These are phyloP conservation scores for Huso huso DNA, from an alignment of 2,797 vertebrate genomes.

Conservation along the genomic window DNA sequence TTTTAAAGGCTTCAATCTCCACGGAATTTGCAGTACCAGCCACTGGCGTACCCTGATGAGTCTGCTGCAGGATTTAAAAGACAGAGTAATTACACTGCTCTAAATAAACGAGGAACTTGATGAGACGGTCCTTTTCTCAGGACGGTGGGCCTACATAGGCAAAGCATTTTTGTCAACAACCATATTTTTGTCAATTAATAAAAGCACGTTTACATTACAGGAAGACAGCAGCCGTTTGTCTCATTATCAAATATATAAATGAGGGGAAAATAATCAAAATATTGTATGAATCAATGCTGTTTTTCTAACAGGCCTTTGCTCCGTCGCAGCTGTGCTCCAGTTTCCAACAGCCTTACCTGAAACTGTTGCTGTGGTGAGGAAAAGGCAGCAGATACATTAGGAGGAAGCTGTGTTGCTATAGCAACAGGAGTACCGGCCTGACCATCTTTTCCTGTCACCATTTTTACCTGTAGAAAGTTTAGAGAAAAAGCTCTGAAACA, in stretches of 20 bases:
- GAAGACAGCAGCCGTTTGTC: too few species aligned
- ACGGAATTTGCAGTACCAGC: conserved; percentile 64
- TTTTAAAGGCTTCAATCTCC: conserved; percentile 91
- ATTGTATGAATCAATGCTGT: too few species aligned
- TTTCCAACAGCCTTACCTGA: conserved; percentile 62
- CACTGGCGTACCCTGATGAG: conserved; percentile 64
- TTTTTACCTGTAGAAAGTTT: conserved; percentile 71
- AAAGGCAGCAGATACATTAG: conserved; percentile 94
- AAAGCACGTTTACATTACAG: too few species aligned
- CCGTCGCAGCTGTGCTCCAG: too few species aligned
- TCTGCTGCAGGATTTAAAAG: conserved; percentile 60
- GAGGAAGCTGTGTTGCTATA: conserved; percentile 94
- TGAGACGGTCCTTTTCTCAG: too few species aligned
- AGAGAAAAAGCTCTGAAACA: neutral
- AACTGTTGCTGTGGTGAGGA: conserved; percentile 71
- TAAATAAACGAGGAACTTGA: too few species aligned
- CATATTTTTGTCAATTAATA: too few species aligned
- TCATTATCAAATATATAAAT: too few species aligned
- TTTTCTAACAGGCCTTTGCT: too few species aligned
- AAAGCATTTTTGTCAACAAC: too few species aligned
- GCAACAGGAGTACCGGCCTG: conserved; percentile 93
- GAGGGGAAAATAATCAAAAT: too few species aligned
- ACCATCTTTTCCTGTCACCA: conserved; percentile 93
- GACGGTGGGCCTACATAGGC: too few species aligned
- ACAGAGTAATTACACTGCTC: conserved; percentile 7